Percentiles rank a stretch among this genome's conserved stretches.
Evolutionary conservation across 2,113 vertebrate species (phyloP).

Genomic region (Carassius carassius): DNA sequence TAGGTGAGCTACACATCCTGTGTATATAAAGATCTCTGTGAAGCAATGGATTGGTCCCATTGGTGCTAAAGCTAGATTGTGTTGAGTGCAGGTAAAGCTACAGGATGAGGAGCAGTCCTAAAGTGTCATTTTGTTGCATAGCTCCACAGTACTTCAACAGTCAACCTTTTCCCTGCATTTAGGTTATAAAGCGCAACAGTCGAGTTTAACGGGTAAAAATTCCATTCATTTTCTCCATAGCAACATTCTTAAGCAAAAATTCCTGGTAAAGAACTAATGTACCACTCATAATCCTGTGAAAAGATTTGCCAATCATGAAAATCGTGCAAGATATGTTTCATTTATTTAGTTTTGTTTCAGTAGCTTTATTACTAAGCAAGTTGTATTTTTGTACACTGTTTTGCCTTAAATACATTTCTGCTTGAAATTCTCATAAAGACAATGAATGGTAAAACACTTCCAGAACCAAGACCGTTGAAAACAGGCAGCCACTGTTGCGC

Average conservation of each 20-base stretch:
- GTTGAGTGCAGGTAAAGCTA: conserved; percentile 79
- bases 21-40: conserved; percentile 51
- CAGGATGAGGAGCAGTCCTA: conserved; percentile 65
- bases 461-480: neutral
- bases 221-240: conserved; percentile 19
- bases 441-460: neutral
- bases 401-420: neutral
- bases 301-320: neutral
- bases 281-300: neutral
- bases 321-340: neutral
- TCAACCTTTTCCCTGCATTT: conserved; percentile 64
- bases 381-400: neutral
- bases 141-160: conserved; percentile 77
- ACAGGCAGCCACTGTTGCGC: neutral
- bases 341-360: neutral
- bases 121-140: conserved; percentile 89
- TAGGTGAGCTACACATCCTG: conserved; percentile 61
- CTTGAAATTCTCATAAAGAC: neutral
- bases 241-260: neutral
- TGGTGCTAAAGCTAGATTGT: conserved; percentile 81
- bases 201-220: neutral
- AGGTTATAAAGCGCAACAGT: conserved; percentile 49
- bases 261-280: neutral
- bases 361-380: neutral
- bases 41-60: conserved; percentile 80